Conservation (phyloP, 1,140 invertebrate genomes). For the Drosophila pruinosa region DNA sequence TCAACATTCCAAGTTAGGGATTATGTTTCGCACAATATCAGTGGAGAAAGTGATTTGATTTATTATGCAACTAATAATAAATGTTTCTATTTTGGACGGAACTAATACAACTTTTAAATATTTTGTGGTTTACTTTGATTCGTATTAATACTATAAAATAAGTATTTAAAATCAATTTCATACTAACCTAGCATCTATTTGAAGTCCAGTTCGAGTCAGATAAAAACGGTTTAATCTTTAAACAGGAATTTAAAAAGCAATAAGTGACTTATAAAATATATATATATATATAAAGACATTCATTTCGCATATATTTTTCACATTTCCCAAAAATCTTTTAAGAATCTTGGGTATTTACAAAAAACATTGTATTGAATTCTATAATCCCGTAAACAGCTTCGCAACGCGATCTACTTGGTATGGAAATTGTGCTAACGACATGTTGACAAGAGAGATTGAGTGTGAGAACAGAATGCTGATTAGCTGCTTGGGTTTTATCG, state of each 20-base stretch:
- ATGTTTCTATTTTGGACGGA: background rate
- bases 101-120: no score
- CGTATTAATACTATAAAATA: no score
- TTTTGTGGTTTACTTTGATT: no score
- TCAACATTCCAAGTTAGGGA: constrained; percentile 9
- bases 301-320: no score
- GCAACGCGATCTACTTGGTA: constrained; percentile 37
- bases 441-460: constrained; percentile 72
- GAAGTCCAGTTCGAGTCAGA: no score
- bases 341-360: background rate
- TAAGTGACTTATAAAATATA: no score
- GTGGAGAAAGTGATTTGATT: constrained; percentile 19
- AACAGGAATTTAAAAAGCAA: no score
- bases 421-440: constrained; percentile 72
- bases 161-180: no score
- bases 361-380: background rate
- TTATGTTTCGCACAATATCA: background rate
- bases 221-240: no score
- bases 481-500: constrained; percentile 40
- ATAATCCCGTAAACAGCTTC: constrained; percentile 2
- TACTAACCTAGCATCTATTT: no score
- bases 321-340: background rate
- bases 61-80: background rate
- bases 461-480: constrained; percentile 52
- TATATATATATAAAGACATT: no score